Evolutionary conservation across 2,113 vertebrate species (phyloP), one percentile per base, ranked within the genome.

Genomic region (Asarcornis scutulata): DNA sequence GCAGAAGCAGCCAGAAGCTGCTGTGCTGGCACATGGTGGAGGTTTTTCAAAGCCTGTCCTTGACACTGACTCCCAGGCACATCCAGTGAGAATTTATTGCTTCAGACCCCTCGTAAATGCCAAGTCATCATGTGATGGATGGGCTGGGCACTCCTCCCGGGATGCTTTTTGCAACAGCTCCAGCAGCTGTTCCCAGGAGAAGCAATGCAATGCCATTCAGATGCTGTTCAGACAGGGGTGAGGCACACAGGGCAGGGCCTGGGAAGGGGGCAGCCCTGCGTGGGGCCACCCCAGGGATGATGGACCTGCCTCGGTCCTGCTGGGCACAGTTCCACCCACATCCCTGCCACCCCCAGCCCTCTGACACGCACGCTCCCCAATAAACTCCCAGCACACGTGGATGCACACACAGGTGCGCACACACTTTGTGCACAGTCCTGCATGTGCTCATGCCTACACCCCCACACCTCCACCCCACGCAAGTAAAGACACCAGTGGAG

Each of bases 1-100:
- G 64, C 42, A 38, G 71, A 5, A 7, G 34, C 3, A 0, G 8
- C 17, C 0, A 0, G 71, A 55, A 58, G 48, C 36, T n/a, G 46
- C 48, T 3, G 0, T 9, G 26, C 0, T 2, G 9, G 3, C 36
- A 50, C 29, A 1, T 0, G 15, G 52, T 8, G 7, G 53, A 50
- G 56, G 42, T 22, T 89, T 53, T 89, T 50, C 68, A 31, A 27
- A 88, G 68, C 55, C 60, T 0, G 0, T 25, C 50, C 72, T 91
- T 82, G 69, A 82, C n/a, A 38, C 22, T 0, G 0, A 36, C 18
- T 63, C 16, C 20, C 32, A 55, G 7, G 2, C 31, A 36, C 3
- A 1, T 83, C 60, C 68, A 42, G 22, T 42, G 29, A 74, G 46
- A 71, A 88, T 84, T 83, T 86, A 29, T 67, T 46, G 66, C 78